phyloP scores from a whole-genome alignment of 2,888 invertebrate species.

The Zygogramma bicolorata region DNA sequence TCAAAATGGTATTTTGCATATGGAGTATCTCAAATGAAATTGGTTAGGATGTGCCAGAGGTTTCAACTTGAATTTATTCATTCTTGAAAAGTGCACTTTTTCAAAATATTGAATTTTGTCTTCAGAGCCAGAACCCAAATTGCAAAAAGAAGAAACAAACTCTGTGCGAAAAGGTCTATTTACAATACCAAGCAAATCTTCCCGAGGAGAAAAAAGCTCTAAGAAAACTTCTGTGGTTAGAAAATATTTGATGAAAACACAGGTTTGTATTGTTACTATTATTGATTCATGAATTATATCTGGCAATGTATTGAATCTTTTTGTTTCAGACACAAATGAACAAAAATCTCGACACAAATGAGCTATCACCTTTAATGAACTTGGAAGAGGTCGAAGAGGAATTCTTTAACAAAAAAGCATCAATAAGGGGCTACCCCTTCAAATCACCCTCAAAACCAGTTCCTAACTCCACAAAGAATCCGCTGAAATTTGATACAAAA shows the following conservation, averaged over 20 bases:
- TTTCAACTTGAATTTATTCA: no score
- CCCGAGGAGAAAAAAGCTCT: neutral
- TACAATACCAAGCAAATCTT: slow-evolving; percentile 8
- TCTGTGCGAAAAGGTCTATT: slow-evolving; percentile 32
- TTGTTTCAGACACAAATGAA: slow-evolving; percentile 13
- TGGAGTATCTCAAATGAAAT: no score
- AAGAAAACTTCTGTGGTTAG: slow-evolving; percentile 20
- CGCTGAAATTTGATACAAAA: neutral
- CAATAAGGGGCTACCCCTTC: slow-evolving; percentile 28
- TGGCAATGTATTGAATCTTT: no score
- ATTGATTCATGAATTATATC: no score
- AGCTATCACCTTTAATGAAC: slow-evolving; percentile 28
- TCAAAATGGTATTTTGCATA: no score
- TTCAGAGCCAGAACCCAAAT: slow-evolving; percentile 23
- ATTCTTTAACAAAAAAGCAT: slow-evolving; percentile 22
- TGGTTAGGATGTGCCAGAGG: no score
- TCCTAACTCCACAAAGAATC: slow-evolving; percentile 16
- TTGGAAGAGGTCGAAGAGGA: slow-evolving; percentile 36
- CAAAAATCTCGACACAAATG: slow-evolving; percentile 1
- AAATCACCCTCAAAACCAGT: slow-evolving; percentile 27
- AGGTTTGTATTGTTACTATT: no score
- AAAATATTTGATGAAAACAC: slow-evolving; percentile 8
- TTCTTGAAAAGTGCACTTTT: no score
- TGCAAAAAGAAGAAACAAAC: slow-evolving; percentile 22
- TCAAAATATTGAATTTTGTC: neutral